These are phyloP conservation scores for Lapara coniferarum DNA, from an alignment of 2,888 invertebrate genomes.

Conservation along the genomic window DNA sequence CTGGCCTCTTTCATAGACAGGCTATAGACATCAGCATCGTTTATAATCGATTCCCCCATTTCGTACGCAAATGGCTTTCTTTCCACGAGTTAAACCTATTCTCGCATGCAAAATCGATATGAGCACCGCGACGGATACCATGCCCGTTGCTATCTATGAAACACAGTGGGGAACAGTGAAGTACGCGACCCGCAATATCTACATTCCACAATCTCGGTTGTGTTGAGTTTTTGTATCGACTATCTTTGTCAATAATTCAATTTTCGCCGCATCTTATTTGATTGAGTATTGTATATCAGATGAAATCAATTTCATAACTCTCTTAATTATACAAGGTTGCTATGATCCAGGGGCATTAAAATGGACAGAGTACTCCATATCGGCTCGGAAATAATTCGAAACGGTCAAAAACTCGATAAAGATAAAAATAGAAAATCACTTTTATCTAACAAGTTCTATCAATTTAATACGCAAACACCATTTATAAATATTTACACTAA, in stretches of 20 bases:
- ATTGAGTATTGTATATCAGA: neutral
- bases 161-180: neutral
- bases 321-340: no score
- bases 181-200: neutral
- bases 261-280: neutral
- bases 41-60: neutral
- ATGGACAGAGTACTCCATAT: no score
- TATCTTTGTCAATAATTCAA: neutral
- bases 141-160: slow-evolving; percentile 2
- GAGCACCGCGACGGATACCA: slow-evolving; percentile 54
- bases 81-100: slow-evolving; percentile 20
- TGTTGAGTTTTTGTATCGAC: neutral
- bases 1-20: neutral
- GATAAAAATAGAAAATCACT: no score
- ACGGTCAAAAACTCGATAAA: no score
- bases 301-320: neutral
- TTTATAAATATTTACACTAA: no score
- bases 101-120: slow-evolving; percentile 62
- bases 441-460: no score
- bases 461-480: no score
- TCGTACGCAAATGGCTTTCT: slow-evolving; percentile 21
- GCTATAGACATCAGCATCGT: neutral
- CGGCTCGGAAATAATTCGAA: no score
- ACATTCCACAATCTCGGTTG: slow-evolving; percentile 7
- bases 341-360: no score